Evolutionary conservation across 2,113 vertebrate genomes (phyloP).

Genomic region (Cheilinus undulatus): DNA sequence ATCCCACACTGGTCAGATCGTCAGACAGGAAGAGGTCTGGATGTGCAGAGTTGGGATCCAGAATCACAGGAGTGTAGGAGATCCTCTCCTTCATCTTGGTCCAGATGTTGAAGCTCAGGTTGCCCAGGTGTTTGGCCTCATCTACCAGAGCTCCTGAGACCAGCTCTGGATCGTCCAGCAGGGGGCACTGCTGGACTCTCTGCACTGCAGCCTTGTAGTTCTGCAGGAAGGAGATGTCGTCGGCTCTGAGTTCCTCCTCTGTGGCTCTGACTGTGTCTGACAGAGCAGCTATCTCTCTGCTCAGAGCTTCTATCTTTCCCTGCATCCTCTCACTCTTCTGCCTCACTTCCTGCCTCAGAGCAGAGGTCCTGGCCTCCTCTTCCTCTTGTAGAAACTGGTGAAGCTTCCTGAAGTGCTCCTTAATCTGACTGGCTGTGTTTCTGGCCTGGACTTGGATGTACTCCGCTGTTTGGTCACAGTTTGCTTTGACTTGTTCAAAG

Average conservation of each 20-base stretch:
- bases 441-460: background rate
- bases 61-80: constrained; percentile 17
- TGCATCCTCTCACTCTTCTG: background rate
- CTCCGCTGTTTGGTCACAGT: background rate
- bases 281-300: background rate
- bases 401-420: background rate
- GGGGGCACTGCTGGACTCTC: background rate
- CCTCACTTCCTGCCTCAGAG: background rate
- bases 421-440: constrained; percentile 16
- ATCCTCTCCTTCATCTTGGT: constrained; percentile 6
- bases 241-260: background rate
- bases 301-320: background rate
- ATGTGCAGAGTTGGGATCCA: constrained; percentile 17
- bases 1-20: background rate
- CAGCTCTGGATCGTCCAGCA: background rate
- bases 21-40: background rate
- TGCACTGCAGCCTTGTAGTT: background rate
- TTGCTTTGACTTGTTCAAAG: constrained; percentile 2
- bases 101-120: constrained; percentile 1
- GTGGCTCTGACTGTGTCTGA: background rate
- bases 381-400: background rate
- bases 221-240: background rate
- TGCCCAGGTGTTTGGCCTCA: background rate
- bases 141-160: background rate
- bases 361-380: background rate